Percentiles rank a stretch among this genome's conserved stretches.
Conservation (phyloP, 2,797 vertebrate species). For the Microtus obscurus region DNA sequence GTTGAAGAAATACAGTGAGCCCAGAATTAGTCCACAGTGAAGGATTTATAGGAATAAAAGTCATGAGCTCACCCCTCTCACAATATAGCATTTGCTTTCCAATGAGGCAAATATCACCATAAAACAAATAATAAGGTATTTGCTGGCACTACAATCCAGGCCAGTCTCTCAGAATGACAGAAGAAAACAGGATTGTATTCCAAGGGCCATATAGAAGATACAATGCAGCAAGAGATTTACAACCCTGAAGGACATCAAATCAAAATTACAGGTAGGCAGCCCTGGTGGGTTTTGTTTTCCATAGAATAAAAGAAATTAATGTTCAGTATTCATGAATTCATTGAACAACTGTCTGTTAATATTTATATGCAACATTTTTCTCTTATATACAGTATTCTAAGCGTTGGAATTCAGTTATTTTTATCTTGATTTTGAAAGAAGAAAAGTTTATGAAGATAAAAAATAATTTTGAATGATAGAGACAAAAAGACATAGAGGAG, state of each 20-base stretch:
- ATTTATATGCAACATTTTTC: neutral
- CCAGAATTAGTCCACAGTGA: neutral
- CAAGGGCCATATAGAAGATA: neutral
- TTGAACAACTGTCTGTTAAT: neutral
- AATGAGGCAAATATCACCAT: neutral
- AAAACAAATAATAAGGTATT: neutral
- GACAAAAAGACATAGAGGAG: neutral
- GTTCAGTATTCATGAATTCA: neutral
- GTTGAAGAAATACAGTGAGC: neutral
- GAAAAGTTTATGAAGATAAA: neutral
- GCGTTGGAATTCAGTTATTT: neutral
- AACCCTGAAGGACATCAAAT: neutral
- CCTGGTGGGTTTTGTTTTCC: neutral
- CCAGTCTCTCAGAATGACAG: neutral
- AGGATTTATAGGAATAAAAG: neutral
- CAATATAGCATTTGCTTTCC: neutral
- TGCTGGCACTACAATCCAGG: rapidly evolving
- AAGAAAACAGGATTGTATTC: neutral
- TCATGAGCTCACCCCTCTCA: neutral
- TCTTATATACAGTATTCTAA: neutral
- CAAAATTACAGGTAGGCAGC: neutral
- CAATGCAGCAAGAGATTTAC: neutral
- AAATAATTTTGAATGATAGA: neutral
- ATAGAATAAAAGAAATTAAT: neutral
- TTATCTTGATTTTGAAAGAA: neutral